These are phyloP conservation scores for Gavialis gangeticus DNA, from an alignment of 2,113 vertebrate genomes.

Conservation along the genomic window DNA sequence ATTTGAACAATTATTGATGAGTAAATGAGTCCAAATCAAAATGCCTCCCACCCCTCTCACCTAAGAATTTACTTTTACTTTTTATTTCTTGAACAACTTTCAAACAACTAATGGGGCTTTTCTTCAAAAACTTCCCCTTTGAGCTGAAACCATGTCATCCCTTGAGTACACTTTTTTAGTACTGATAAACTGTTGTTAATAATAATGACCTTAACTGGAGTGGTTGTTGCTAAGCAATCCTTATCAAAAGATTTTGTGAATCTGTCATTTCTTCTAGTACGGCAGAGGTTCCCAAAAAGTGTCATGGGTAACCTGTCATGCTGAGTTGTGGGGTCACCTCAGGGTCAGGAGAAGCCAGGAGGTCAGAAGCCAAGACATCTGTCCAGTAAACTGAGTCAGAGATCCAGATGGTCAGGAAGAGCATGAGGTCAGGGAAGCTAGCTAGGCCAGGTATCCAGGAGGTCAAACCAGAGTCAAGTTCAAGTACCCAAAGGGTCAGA, in stretches of 20 bases:
- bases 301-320: no score
- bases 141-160: neutral
- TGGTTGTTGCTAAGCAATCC: neutral
- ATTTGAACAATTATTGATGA: neutral
- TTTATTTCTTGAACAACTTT: neutral
- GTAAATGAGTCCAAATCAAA: slow-evolving; percentile 7
- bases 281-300: no score
- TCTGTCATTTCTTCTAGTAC: neutral
- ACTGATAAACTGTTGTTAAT: neutral
- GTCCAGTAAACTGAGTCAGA: no score
- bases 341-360: no score
- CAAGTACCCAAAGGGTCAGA: no score
- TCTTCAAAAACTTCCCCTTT: neutral
- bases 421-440: no score
- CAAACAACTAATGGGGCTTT: neutral
- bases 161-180: neutral
- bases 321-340: no score
- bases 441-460: no score
- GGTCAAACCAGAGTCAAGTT: no score
- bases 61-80: neutral
- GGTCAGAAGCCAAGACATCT: no score
- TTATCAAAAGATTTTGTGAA: neutral
- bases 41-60: neutral
- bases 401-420: no score
- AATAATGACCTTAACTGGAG: neutral